Evolutionary conservation across 2,797 vertebrate genomes (phyloP).

Genomic region (Emydoidea blandingii): DNA sequence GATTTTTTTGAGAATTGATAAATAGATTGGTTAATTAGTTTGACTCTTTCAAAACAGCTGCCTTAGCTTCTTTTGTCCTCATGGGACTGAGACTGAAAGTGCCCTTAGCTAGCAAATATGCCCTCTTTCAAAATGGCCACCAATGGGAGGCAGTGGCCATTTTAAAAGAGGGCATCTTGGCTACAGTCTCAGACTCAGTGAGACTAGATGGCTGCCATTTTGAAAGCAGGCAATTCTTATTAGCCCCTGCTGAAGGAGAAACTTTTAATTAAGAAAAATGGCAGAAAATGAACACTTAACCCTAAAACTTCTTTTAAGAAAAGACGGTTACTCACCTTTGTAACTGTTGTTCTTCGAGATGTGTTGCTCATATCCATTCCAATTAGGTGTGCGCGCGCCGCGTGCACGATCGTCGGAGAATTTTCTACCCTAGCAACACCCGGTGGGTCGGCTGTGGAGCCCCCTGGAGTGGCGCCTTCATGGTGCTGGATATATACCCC

Average conservation of each 20-base stretch:
- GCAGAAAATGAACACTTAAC: background rate
- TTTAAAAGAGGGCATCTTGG: background rate
- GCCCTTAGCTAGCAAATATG: background rate
- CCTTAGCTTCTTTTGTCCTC: background rate
- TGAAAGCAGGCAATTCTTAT: background rate
- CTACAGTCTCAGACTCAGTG: background rate
- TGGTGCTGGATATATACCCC: too few species aligned
- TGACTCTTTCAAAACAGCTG: background rate
- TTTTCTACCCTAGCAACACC: too few species aligned
- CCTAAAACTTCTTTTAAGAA: background rate
- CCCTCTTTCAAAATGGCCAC: background rate
- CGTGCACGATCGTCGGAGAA: too few species aligned
- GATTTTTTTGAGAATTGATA: background rate
- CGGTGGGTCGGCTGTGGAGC: too few species aligned
- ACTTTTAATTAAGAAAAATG: background rate
- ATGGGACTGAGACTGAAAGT: background rate
- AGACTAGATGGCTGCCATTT: background rate
- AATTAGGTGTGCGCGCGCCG: too few species aligned
- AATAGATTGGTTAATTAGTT: background rate
- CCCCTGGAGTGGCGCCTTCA: too few species aligned
- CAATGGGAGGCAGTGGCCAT: fast-evolving
- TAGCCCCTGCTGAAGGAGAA: background rate
- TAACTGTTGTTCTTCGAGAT: too few species aligned
- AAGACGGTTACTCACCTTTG: too few species aligned
- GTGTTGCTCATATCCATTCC: too few species aligned